Evolutionary conservation across 1,140 invertebrate genomes (phyloP).

Genomic region (Drosophila murphyi): DNA sequence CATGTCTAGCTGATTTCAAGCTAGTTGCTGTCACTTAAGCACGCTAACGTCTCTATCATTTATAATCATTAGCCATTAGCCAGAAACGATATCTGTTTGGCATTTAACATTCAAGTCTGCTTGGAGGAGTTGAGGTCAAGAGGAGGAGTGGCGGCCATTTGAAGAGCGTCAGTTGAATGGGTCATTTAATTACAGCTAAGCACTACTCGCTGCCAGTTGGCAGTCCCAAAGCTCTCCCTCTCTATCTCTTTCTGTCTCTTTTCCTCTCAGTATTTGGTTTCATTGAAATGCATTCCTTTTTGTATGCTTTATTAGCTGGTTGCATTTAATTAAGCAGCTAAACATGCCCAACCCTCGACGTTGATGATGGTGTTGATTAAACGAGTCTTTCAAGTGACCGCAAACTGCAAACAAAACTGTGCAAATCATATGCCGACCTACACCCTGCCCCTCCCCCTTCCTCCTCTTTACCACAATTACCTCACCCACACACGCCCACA

Average conservation of each 20-base stretch:
- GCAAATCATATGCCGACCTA: slow-evolving; percentile 35
- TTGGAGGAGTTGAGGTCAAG: not conserved
- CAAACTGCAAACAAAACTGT: slow-evolving; percentile 19
- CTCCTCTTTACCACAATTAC: not conserved
- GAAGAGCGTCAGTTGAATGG: slow-evolving; percentile 27
- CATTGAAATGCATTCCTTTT: slow-evolving; percentile 60
- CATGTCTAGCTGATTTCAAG: not conserved
- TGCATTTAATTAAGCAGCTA: slow-evolving; percentile 59
- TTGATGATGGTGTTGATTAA: slow-evolving; percentile 41
- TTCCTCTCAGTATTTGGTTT: not conserved
- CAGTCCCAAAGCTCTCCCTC: slow-evolving; percentile 6
- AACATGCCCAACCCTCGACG: slow-evolving; percentile 40
- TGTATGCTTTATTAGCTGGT: slow-evolving; percentile 29
- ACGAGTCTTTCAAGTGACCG: slow-evolving; percentile 25
- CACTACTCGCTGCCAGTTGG: not conserved
- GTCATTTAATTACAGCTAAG: slow-evolving; percentile 50
- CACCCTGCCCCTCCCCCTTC: no score
- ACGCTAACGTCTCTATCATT: slow-evolving; percentile 4
- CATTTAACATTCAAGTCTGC: slow-evolving; percentile 5
- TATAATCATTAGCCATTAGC: slow-evolving; percentile 4
- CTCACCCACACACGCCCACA: not conserved
- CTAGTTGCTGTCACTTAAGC: not conserved
- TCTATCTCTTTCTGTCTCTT: not conserved
- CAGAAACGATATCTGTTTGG: slow-evolving; percentile 2
- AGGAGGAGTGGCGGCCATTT: not conserved